Percentiles rank a stretch among this genome's conserved stretches.
Evolutionary conservation across 2,797 vertebrate genomes (phyloP).

Genomic region (Argyrosomus regius): DNA sequence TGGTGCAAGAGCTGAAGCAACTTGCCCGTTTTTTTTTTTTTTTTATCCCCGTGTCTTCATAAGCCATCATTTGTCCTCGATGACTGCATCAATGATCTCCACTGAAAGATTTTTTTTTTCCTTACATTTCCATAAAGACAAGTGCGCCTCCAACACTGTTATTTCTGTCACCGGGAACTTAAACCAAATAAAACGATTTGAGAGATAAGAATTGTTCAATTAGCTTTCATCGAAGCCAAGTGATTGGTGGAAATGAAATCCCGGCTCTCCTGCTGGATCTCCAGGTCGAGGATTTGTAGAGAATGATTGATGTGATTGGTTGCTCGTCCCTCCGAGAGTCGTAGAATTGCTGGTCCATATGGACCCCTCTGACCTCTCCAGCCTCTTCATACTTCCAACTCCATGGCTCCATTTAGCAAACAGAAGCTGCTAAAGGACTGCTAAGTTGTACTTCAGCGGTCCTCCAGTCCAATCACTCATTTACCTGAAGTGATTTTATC

Average conservation of each 20-base stretch:
- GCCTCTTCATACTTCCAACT: conserved; percentile 84
- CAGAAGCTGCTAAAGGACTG: conserved; percentile 84
- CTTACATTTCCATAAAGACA: conserved; percentile 71
- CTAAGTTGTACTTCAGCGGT: conserved; percentile 84
- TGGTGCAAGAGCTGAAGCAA: conserved; percentile 1
- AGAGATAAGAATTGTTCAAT: conserved; percentile 80
- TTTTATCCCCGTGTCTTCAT: not conserved
- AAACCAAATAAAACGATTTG: conserved; percentile 74
- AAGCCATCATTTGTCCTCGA: conserved; percentile 38
- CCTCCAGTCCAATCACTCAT: conserved; percentile 86
- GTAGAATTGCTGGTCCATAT: conserved; percentile 75
- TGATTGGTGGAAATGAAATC: conserved; percentile 81
- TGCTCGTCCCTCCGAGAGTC: conserved; percentile 71
- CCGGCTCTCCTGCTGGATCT: conserved; percentile 74
- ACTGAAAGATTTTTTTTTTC: conserved; percentile 28
- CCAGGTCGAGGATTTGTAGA: conserved; percentile 73
- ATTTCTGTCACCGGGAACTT: conserved; percentile 74
- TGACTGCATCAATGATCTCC: conserved; percentile 7
- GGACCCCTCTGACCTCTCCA: conserved; percentile 75
- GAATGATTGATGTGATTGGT: conserved; percentile 77
- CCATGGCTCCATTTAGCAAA: conserved; percentile 84
- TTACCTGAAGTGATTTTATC: conserved; percentile 87
- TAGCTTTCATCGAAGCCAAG: conserved; percentile 76
- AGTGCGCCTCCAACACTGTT: conserved; percentile 70
- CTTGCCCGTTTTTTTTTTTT: conserved; percentile 1